Base-by-base conservation (phyloP, 1,140 invertebrate genomes). In the Ctenoplectra terminalis region DNA sequence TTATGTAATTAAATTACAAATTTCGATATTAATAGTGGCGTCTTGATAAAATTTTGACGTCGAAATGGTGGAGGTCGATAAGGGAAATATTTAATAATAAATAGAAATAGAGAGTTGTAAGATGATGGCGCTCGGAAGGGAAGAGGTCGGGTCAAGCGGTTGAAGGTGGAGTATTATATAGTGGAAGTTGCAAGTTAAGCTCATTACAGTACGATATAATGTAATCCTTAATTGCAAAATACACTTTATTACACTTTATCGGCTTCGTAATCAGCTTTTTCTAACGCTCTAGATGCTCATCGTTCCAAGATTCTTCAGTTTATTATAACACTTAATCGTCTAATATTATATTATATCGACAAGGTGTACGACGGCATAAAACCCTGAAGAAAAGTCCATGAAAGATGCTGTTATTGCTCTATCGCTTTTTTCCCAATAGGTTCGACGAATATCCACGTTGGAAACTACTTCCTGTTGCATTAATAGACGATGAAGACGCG, bases 211-310 rank as follows among this genome's bases (percentile, higher is more conserved):
- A 20, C 1, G 9, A 23, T 63, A n/a, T 63, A 63, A 63, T 63
- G 60, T 63, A 64, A 64, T 40, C 34, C 37, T 40, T 64, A 64
- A 64, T 64, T 64, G 61, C 61, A 64, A 64, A 64, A 64, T 64
- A 31, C 34, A 64, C 61, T 11, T 64, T 64, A 34, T 40, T 64
- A 64, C 37, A 17, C 34, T 64, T 40, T 26, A 64, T 64, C 61
- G n/a, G 61, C 23, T 64, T 26, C 61, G 15, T 64, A 17, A 26
- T 64, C 61, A 43, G 61, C 61, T 43, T 64, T 37, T 7, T 9
- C 23, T 17, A 20, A 63, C 13, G 34, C 23, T 13, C 9, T 9
- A 1, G 15, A 3, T 26, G 15, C n/a, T 64, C 43, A 17, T 26
- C n/a, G n/a, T 64, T 26, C 34, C 1, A 40, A 26, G 23, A 37